A percentile compares a stretch with the other conserved stretches of the same genome.
Conservation (phyloP, 1,140 invertebrate genomes). For the Drosophila sturtevanti region DNA sequence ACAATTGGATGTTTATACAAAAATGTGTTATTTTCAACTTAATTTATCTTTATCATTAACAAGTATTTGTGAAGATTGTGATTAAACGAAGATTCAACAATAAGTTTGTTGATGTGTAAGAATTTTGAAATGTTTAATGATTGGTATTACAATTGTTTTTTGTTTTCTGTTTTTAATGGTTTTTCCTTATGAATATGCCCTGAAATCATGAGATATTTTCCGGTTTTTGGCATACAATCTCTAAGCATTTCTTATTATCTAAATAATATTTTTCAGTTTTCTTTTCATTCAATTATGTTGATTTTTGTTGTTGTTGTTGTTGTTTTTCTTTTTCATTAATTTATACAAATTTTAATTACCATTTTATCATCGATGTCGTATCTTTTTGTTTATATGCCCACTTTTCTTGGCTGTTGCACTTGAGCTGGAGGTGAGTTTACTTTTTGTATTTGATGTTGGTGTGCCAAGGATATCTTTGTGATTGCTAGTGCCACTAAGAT, state of each 20-base stretch:
- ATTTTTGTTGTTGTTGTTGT: too few species aligned
- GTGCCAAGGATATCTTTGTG: slow-evolving; percentile 62
- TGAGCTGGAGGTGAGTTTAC: slow-evolving; percentile 67
- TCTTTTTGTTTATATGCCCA: slow-evolving; percentile 75
- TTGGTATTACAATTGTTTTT: not conserved
- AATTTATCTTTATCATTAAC: not conserved
- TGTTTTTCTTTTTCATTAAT: slow-evolving; percentile 1
- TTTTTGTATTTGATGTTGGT: slow-evolving; percentile 71
- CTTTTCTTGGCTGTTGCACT: slow-evolving; percentile 75
- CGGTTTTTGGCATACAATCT: slow-evolving; percentile 6
- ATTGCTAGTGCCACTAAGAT: not conserved
- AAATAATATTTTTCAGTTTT: not conserved
- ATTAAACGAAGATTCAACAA: not conserved
- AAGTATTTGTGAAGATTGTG: not conserved
- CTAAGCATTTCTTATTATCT: slow-evolving; percentile 2
- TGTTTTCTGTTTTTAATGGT: not conserved
- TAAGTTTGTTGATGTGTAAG: too few species aligned
- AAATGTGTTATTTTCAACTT: not conserved
- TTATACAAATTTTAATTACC: slow-evolving; percentile 1
- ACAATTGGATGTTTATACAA: not conserved
- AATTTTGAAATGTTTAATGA: too few species aligned
- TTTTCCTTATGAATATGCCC: not conserved
- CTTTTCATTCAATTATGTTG: not conserved
- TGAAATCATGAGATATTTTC: slow-evolving; percentile 8
- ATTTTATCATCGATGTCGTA: slow-evolving; percentile 72